Evolutionary conservation across 2,888 invertebrate genomes (phyloP), one percentile per base, ranked within the genome.

Genomic region (Erebia epiphron): DNA sequence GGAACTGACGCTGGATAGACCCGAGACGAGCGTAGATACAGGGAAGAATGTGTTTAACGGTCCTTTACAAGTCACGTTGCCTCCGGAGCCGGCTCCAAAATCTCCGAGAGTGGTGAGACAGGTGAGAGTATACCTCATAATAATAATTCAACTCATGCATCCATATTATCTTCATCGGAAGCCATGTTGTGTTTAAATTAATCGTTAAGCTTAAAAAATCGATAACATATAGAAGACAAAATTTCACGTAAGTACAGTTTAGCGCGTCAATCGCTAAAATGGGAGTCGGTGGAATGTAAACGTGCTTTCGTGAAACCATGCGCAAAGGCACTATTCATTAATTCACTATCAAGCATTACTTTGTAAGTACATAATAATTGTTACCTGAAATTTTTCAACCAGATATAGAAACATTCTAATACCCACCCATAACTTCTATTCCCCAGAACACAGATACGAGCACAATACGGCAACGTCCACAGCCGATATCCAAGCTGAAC

Each of bases 21-120:
- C 79, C 68, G 87, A 83, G 76, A 74, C 68, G 72, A 76, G 77
- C 65, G 72, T 66, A 75, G 85, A 80, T 71, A 86, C 80, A 46
- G 86, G 86, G 57, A 86, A 83, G 80, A 92, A 85, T 71, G 92
- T 94, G 69, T 94, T 95, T 80, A 95, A 95, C 84, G 95, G 96
- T 2, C 95, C 96, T 54, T 90, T 96, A 73, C 96, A 96, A 78
- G 96, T 96, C 61, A 94, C 95, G 70, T 86, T 96, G 79, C 96
- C 95, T 57, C 96, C 95, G 11, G 96, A 96, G 81, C 88, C 93
- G 10, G 81, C 85, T 75, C 90, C 89, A 52, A 90, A 89, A 76
- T 92, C 93, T 52, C 92, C 94, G 7, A 77, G 92, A 14, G 79
- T 91, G 4, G 86, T 91, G 64, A 86, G 89, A 86, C 92, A 88